phyloP scores from a whole-genome alignment of 2,888 invertebrate species.

The Tuta absoluta region DNA sequence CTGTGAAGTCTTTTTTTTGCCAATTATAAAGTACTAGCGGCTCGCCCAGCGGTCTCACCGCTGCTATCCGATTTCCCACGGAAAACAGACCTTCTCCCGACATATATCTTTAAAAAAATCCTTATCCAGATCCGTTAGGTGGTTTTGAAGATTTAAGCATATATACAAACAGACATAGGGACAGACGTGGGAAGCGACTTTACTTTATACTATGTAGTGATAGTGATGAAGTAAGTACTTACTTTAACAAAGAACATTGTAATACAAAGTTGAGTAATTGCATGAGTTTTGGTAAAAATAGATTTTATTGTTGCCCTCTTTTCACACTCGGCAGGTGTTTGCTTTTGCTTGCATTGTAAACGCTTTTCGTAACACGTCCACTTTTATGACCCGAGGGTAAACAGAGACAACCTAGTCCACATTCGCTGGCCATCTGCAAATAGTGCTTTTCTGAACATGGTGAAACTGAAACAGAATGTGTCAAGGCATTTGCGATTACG shows the following conservation, averaged over 20 bases:
- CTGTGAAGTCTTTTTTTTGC: no score
- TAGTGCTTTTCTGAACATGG: not conserved
- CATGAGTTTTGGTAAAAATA: not conserved
- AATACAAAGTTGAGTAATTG: not conserved
- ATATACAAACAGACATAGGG: no score
- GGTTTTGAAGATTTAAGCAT: no score
- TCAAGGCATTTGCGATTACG: not conserved
- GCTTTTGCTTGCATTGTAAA: not conserved
- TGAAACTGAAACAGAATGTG: not conserved
- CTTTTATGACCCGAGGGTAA: constrained; percentile 7
- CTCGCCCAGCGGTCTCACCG: no score
- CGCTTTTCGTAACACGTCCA: constrained; percentile 5
- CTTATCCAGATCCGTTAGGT: no score
- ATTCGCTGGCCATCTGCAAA: constrained; percentile 3
- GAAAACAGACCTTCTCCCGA: no score
- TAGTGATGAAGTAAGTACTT: no score
- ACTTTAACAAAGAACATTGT: not conserved
- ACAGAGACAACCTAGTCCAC: not conserved
- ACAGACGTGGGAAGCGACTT: no score
- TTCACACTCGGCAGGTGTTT: not conserved
- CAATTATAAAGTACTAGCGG: no score
- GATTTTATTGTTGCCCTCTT: constrained; percentile 9
- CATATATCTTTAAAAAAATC: no score
- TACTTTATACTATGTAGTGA: no score
- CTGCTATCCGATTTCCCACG: no score